Evolutionary conservation across 2,888 invertebrate genomes (phyloP), one percentile per base, ranked within the genome.

Genomic region (Agrotis segetum): DNA sequence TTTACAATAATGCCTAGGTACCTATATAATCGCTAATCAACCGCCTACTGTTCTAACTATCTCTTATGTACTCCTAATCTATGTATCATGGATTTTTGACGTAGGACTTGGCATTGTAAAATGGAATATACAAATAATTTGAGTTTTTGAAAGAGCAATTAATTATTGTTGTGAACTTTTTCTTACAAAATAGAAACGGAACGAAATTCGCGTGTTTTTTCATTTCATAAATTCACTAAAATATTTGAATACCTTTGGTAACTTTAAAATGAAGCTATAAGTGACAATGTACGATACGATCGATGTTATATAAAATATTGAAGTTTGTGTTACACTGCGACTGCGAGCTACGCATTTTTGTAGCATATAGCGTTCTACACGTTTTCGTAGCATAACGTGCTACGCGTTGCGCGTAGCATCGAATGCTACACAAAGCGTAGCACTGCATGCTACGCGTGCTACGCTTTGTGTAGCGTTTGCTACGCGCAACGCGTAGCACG

Each of bases 1-100:
- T 71, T 61, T 74, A 81, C 67, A 77, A 81, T 64, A 77, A 82
- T 82, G 60, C 68, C 60, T 58, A 61, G 24, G 63, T 60, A 24
- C 1, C 24, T 24, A 69, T 71, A 65, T 74, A 70, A 76, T 67
- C 73, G 61, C 29, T 75, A 79, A 82, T 85, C 79, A 68, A 53
- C 74, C 71, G 75, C 87, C 85, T 78, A 74, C 76, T 67, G 65
- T 63, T 66, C n/a, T 74, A 74, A 29, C 53, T 74, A 80, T 76
- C 52, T 67, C 44, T 77, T 81, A 73, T 70, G 16, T 83, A 81
- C 64, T 40, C 40, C 34, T 80, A 70, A 62, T 66, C 19, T 44
- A 49, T 65, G 58, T 70, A 82, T 77, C 64, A 40, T n/a, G 13
- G 21, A 58, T 61, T 49, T 62, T 67, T 16, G 17, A 17, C 55